Evolutionary conservation across 1,140 invertebrate species (phyloP), one percentile per base, ranked within the genome.

Genomic region (Drosophila kurseongensis): DNA sequence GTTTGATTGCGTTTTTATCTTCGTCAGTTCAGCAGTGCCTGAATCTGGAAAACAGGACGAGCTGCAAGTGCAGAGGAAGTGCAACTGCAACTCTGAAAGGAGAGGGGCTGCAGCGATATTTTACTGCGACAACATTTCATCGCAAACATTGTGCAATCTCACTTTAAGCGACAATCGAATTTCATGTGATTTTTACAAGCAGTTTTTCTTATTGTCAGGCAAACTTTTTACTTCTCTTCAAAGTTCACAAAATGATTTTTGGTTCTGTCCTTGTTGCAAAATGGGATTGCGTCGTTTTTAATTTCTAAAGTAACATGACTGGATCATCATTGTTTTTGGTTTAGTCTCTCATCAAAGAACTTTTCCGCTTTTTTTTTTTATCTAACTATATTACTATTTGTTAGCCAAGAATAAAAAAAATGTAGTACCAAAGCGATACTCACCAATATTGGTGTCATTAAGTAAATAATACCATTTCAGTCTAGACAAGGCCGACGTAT

Each of bases 1-100:
- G 83, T 88, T 88, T 86, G 83, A 86, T 86, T 86, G 76, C 83
- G 83, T 88, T 86, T 86, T 86, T 86, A 86, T 86, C 83, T 83
- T 83, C 83, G 83, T 88, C 83, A 86, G 88, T 86, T 86, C 83
- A 88, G 83, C 63, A 82, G 44, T 45, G 54, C 62, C 51, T 65
- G 62, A 35, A 57, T 62, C 55, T 67, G 62, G 59, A 40, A 16
- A 51, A 13, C 58, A 29, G 72, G n/a, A 50, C 54, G 32, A 63
- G 35, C 32, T 68, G 59, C 51, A 42, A 48, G 36, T 35, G 59
- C 68, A 45, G 35, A 59, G 44, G 63, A 40, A 58, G 44, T 65
- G 56, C 77, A 80, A 38, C 72, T 67, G 57, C 51, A 59, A 18
- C n/a, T 27, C 16, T n/a, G 32, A 23, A 23, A 62, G 62, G 7